A percentile compares a stretch with the other conserved stretches of the same genome.
Conservation (phyloP, 1,140 invertebrate species). For the Bombus superbus region DNA sequence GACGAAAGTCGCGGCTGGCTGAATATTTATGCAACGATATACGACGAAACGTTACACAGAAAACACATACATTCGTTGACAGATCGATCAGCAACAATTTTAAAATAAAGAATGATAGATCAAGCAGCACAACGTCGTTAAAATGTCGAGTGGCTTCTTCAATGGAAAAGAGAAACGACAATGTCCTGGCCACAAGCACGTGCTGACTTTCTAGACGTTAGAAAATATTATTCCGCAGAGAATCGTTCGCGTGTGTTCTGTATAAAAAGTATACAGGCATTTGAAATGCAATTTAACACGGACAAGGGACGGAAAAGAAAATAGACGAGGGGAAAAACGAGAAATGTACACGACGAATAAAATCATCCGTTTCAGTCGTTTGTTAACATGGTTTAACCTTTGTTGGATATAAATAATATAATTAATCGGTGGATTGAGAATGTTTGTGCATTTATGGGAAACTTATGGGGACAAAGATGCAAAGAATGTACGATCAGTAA, state of each 20-base stretch:
- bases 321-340: background rate
- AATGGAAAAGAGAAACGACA: background rate
- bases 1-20: background rate
- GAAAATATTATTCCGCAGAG: background rate
- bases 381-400: background rate
- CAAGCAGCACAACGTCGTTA: background rate
- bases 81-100: slow-evolving; percentile 40
- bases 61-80: background rate
- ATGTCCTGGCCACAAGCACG: background rate
- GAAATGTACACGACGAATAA: background rate
- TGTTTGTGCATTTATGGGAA: too few relatives aligned
- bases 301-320: background rate
- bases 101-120: background rate
- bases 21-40: slow-evolving; percentile 38
- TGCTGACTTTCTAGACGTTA: too few relatives aligned
- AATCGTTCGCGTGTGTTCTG: background rate
- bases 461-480: too few relatives aligned
- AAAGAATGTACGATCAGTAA: background rate
- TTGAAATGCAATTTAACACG: background rate
- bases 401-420: background rate
- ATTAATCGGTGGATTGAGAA: background rate
- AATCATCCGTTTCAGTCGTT: background rate
- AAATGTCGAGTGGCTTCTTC: background rate
- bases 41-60: background rate
- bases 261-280: background rate